These are phyloP conservation scores for Conchocele bisecta DNA, from an alignment of 2,888 invertebrate species.

Conservation along the genomic window DNA sequence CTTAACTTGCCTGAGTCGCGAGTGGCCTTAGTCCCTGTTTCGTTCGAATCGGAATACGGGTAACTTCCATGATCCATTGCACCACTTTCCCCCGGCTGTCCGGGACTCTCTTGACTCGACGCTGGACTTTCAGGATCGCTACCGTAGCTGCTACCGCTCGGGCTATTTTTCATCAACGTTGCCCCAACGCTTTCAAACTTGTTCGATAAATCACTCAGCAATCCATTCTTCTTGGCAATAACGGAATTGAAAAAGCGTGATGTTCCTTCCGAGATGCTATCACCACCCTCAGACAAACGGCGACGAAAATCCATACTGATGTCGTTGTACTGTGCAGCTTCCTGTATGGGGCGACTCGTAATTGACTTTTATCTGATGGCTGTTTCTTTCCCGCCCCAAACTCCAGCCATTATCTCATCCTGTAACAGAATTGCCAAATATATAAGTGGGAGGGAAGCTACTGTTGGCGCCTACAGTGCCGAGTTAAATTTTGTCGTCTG, in stretches of 20 bases:
- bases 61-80: slow-evolving; percentile 3
- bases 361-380: too few species aligned
- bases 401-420: too few species aligned
- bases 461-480: too few species aligned
- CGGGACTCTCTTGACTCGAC: slow-evolving; percentile 7
- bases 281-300: slow-evolving; percentile 51
- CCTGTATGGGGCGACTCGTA: too few species aligned
- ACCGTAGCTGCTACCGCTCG: slow-evolving; percentile 63
- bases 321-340: background rate
- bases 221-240: slow-evolving; percentile 78
- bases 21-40: too few species aligned
- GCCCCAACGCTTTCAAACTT: slow-evolving; percentile 77
- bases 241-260: slow-evolving; percentile 79
- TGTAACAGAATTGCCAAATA: too few species aligned
- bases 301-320: slow-evolving; percentile 53
- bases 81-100: slow-evolving; percentile 6
- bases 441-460: too few species aligned
- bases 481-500: too few species aligned
- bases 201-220: slow-evolving; percentile 78
- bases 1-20: slow-evolving; percentile 1
- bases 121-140: slow-evolving; percentile 50
- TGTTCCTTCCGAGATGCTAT: slow-evolving; percentile 75
- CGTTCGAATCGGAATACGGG: background rate
- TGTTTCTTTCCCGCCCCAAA: too few species aligned
- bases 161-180: slow-evolving; percentile 62